Percentiles rank a stretch among this genome's conserved stretches.
These are phyloP conservation scores for Netelia fuscicornis DNA, from an alignment of 2,888 invertebrate species.

Conservation along the genomic window DNA sequence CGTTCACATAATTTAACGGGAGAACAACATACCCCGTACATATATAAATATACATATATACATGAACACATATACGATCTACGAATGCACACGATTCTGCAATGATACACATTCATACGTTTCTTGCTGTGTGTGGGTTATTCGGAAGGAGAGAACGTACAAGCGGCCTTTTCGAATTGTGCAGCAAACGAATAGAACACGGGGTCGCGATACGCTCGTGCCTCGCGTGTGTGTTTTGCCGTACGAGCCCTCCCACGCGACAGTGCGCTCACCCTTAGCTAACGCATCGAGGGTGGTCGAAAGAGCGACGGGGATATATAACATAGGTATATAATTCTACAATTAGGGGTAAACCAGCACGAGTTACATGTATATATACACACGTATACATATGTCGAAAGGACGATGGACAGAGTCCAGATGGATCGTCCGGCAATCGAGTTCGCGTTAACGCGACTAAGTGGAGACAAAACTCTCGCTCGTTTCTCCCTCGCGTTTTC, in stretches of 20 bases:
- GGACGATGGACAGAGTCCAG: slow-evolving; percentile 64
- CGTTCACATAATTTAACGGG: slow-evolving; percentile 17
- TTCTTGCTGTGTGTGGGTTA: slow-evolving; percentile 36
- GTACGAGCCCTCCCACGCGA: slow-evolving; percentile 30
- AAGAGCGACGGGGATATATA: slow-evolving; percentile 17
- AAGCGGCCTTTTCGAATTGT: slow-evolving; percentile 54
- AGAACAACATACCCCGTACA: slow-evolving; percentile 28
- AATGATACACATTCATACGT: slow-evolving; percentile 7
- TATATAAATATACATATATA: slow-evolving; percentile 6
- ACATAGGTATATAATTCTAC: slow-evolving; percentile 17
- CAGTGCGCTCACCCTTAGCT: slow-evolving; percentile 45
- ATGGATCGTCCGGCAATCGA: slow-evolving; percentile 78
- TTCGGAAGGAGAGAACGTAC: slow-evolving; percentile 42
- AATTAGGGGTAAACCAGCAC: slow-evolving; percentile 27
- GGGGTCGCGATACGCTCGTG: slow-evolving; percentile 33
- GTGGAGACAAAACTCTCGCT: slow-evolving; percentile 76
- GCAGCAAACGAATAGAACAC: slow-evolving; percentile 53
- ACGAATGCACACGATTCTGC: slow-evolving; percentile 1
- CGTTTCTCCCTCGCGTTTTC: slow-evolving; percentile 27
- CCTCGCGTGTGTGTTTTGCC: slow-evolving; percentile 16
- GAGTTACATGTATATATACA: slow-evolving; percentile 32
- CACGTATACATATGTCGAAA: slow-evolving; percentile 42
- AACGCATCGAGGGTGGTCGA: slow-evolving; percentile 60
- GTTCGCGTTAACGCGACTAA: slow-evolving; percentile 79
- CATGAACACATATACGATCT: slow-evolving; percentile 1